Evolutionary conservation across 2,888 invertebrate genomes (phyloP).

Genomic region (Fissipunctia ypsillon): DNA sequence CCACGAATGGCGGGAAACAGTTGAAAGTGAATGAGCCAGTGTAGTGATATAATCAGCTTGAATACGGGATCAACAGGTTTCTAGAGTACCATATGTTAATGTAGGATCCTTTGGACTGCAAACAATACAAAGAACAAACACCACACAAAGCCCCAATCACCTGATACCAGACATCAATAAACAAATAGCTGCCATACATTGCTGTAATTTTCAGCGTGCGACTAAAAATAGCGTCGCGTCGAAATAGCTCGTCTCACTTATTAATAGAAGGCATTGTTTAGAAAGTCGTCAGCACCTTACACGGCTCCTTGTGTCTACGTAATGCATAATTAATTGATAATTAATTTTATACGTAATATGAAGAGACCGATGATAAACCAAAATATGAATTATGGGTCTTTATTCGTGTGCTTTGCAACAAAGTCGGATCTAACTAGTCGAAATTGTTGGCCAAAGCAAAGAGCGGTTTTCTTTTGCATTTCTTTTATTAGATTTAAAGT

Average conservation of each 20-base stretch:
- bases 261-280: conserved; percentile 58
- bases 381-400: not conserved
- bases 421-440: not conserved
- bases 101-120: not conserved
- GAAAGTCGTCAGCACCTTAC: conserved; percentile 49
- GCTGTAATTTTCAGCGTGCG: conserved; percentile 37
- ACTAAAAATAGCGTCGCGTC: conserved; percentile 53
- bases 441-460: not conserved
- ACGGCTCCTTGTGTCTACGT: conserved; percentile 8
- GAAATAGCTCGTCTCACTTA: conserved; percentile 54
- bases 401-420: conserved; percentile 3
- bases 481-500: too few relatives aligned
- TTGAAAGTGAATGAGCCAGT: too few relatives aligned
- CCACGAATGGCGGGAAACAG: too few relatives aligned
- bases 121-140: not conserved
- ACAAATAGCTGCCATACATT: conserved; percentile 11
- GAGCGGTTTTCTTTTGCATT: not conserved
- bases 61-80: too few relatives aligned
- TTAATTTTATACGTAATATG: conserved; percentile 22
- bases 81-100: too few relatives aligned
- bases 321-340: conserved; percentile 46
- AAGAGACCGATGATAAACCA: not conserved
- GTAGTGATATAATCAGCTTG: too few relatives aligned
- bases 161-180: conserved; percentile 21
- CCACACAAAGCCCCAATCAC: conserved; percentile 12